Conservation (phyloP, 2,113 vertebrate genomes). For the Marcusenius ussheri region DNA sequence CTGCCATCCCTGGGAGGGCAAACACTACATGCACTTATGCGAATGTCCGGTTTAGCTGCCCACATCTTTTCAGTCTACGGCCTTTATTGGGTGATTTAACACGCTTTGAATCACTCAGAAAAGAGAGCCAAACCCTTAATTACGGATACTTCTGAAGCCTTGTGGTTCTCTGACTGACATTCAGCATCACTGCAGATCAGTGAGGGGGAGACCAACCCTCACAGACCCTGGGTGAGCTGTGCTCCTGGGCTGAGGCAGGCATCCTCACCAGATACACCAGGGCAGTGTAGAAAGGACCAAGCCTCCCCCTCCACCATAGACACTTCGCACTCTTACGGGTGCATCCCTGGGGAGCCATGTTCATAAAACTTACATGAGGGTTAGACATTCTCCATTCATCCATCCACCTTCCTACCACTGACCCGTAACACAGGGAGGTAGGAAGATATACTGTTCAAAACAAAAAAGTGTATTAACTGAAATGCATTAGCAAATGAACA, state of each 20-base stretch:
- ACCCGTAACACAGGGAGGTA: not conserved
- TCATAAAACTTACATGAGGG: not conserved
- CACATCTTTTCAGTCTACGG: not conserved
- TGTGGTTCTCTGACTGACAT: not conserved
- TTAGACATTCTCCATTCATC: not conserved
- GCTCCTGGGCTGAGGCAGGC: not conserved
- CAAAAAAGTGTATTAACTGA: not conserved
- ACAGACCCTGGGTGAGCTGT: not conserved
- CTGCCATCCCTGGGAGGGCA: not conserved
- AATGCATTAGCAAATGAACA: not conserved
- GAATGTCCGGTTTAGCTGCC: not conserved
- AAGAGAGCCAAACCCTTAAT: not conserved
- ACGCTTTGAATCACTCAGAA: not conserved
- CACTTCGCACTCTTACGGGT: not conserved
- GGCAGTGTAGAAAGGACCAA: not conserved
- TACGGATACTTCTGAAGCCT: not conserved
- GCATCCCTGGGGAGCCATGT: not conserved
- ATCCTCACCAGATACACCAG: not conserved
- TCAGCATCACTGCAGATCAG: not conserved
- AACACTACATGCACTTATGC: not conserved
- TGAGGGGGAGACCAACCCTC: not conserved
- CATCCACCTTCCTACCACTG: not conserved
- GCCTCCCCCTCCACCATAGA: not conserved
- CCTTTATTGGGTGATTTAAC: not conserved
- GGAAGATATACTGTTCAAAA: not conserved